Percentiles rank a stretch among this genome's conserved stretches.
Evolutionary conservation across 1,140 invertebrate genomes (phyloP).

Genomic region (Cepaea nemoralis): DNA sequence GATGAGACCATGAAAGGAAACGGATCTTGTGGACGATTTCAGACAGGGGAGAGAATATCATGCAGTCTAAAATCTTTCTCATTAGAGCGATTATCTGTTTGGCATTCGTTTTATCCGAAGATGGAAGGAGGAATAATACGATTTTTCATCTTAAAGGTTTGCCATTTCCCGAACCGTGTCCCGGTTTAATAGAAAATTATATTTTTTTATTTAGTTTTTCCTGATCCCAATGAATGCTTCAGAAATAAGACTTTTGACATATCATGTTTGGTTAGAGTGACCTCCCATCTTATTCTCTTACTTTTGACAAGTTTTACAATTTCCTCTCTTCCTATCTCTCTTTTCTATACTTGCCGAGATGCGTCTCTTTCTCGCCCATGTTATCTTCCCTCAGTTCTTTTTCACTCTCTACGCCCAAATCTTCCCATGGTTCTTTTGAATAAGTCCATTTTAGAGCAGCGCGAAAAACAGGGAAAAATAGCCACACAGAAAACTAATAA

Average conservation of each 20-base stretch:
- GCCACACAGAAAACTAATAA: background rate
- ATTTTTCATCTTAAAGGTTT: background rate
- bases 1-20: background rate
- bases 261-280: background rate
- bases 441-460: background rate
- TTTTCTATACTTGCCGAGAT: no score
- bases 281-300: background rate
- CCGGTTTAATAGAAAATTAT: conserved; percentile 6
- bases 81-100: conserved; percentile 10
- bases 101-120: background rate
- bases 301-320: background rate
- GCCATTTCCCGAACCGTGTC: background rate
- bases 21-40: background rate
- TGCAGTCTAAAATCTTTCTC: conserved; percentile 4
- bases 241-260: background rate
- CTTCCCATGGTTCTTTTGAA: background rate
- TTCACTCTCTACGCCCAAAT: background rate
- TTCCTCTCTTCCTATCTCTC: background rate
- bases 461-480: background rate
- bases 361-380: background rate
- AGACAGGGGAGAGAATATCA: background rate
- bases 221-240: background rate
- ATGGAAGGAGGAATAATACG: background rate
- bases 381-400: background rate
- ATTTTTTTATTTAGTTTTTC: no score